A percentile compares a stretch with the other conserved stretches of the same genome.
Evolutionary conservation across 2,113 vertebrate genomes (phyloP).

Genomic region (Salminus brasiliensis): DNA sequence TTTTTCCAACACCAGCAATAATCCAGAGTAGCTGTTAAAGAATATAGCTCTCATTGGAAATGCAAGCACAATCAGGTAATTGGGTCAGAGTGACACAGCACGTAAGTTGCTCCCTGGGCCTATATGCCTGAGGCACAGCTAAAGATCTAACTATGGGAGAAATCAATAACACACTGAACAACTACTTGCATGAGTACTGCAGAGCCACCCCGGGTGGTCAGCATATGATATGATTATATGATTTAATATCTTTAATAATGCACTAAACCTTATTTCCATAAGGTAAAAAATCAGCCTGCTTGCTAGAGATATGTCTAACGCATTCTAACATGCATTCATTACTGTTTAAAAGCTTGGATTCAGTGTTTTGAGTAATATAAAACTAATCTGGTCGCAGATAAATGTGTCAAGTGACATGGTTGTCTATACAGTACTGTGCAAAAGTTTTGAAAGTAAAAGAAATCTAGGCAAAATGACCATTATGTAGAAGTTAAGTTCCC

Average conservation of each 20-base stretch:
- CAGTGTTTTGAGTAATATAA: no score
- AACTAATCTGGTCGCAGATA: no score
- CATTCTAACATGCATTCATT: no score
- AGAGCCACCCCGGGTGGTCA: neutral
- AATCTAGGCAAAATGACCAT: no score
- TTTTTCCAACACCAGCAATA: neutral
- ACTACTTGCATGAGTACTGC: neutral
- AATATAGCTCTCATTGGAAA: conserved; percentile 25
- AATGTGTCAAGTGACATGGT: no score
- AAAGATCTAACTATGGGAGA: conserved; percentile 30
- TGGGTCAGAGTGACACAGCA: conserved; percentile 21
- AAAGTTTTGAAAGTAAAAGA: no score
- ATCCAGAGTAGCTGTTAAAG: conserved; percentile 3
- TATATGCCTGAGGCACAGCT: conserved; percentile 5
- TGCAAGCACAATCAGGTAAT: conserved; percentile 11
- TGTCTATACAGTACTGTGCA: no score
- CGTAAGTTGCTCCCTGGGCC: neutral
- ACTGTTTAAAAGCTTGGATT: no score
- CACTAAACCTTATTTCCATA: neutral
- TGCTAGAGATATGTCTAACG: no score
- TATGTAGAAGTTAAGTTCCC: no score
- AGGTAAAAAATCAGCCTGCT: neutral
- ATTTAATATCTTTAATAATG: neutral
- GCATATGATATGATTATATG: neutral
- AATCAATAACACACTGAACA: conserved; percentile 28